Conservation (phyloP, 2,888 invertebrate species). For the Vanessa cardui region DNA sequence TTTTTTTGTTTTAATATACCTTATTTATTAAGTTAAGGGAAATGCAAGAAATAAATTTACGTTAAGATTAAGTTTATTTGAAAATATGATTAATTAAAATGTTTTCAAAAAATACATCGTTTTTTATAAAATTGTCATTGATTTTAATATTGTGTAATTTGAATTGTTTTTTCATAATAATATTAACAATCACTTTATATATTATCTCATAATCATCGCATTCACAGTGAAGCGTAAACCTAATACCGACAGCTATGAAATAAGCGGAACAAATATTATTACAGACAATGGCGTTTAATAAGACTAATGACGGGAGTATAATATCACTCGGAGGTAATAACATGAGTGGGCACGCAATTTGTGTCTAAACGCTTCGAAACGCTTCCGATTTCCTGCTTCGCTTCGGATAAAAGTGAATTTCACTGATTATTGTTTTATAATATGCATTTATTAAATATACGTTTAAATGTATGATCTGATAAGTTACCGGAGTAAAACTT, state of each 20-base stretch:
- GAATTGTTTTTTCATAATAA: background rate
- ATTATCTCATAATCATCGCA: background rate
- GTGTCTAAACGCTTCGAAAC: constrained; percentile 31
- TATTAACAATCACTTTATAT: background rate
- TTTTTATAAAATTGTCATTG: too few species aligned
- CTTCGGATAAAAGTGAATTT: constrained; percentile 58
- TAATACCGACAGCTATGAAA: constrained; percentile 23
- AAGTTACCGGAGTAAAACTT: too few species aligned
- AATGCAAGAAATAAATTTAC: too few species aligned
- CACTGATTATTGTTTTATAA: constrained; percentile 44
- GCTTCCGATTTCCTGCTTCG: constrained; percentile 29
- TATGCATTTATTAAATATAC: background rate
- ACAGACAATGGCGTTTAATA: constrained; percentile 28
- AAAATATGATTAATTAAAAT: too few species aligned
- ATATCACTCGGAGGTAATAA: constrained; percentile 22
- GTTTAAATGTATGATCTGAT: background rate
- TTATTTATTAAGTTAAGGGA: too few species aligned
- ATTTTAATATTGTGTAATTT: too few species aligned
- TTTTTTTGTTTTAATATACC: too few species aligned
- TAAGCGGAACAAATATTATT: constrained; percentile 35
- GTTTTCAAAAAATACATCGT: background rate
- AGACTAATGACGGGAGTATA: constrained; percentile 18
- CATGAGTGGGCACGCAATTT: constrained; percentile 26
- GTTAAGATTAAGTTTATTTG: too few species aligned
- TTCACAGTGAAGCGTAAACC: background rate